Conservation (phyloP, 2,113 vertebrate genomes). For the Plecotus auritus region DNA sequence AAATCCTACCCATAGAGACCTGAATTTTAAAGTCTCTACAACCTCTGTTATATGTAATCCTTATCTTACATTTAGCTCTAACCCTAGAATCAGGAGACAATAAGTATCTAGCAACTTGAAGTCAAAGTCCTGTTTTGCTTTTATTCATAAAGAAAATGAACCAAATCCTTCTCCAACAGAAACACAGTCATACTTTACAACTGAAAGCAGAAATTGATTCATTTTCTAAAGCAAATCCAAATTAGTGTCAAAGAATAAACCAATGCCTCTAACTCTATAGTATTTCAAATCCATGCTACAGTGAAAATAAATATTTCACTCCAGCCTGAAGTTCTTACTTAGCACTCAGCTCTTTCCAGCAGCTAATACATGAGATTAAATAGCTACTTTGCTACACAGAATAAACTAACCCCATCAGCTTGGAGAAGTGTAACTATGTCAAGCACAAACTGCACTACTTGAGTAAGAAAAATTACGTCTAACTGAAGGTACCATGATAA, state of each 20-base stretch:
- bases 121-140: not conserved
- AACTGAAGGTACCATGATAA: not conserved
- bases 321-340: not conserved
- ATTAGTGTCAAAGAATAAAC: not conserved
- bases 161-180: not conserved
- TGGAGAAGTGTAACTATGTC: not conserved
- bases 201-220: not conserved
- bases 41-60: not conserved
- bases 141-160: not conserved
- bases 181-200: not conserved
- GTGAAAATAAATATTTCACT: not conserved
- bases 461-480: not conserved
- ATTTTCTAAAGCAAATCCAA: slow-evolving; percentile 13
- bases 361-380: not conserved
- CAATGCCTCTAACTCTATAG: not conserved
- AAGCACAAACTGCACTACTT: not conserved
- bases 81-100: not conserved
- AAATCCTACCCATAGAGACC: not conserved
- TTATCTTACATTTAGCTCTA: not conserved
- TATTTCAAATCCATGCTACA: not conserved
- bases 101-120: not conserved
- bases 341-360: not conserved
- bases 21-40: not conserved
- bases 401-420: not conserved
- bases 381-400: not conserved